Percentiles rank a stretch among this genome's conserved stretches.
These are phyloP conservation scores for Condylura cristata DNA, from an alignment of 2,113 vertebrate species.

Conservation along the genomic window DNA sequence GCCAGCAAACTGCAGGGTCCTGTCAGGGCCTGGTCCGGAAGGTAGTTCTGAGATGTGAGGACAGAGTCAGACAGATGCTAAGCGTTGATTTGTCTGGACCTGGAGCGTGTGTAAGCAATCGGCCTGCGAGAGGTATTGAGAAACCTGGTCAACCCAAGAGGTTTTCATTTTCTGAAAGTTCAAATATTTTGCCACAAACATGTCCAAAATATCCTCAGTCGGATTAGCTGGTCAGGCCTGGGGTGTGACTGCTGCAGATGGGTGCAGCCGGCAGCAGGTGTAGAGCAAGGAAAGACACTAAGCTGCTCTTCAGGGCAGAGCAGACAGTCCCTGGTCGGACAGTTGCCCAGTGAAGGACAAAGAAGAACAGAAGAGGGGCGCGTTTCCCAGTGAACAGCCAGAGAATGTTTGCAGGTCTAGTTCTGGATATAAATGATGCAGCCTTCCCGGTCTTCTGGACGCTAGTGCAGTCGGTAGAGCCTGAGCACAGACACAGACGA, in stretches of 20 bases:
- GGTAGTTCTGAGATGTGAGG: not conserved
- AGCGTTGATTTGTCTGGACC: not conserved
- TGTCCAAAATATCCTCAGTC: too few relatives aligned
- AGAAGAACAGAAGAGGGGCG: not conserved
- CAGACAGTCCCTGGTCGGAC: accelerated
- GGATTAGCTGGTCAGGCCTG: not conserved
- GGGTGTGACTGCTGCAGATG: too few relatives aligned
- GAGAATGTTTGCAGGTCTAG: not conserved
- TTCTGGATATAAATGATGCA: not conserved
- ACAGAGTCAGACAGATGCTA: not conserved
- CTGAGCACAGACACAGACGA: not conserved
- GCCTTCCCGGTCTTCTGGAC: not conserved
- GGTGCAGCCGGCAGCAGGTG: too few relatives aligned
- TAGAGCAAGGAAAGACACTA: too few relatives aligned
- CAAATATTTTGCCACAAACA: too few relatives aligned
- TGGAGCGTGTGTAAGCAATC: not conserved
- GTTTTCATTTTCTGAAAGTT: not conserved
- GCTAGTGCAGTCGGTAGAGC: not conserved
- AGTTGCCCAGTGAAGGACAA: not conserved
- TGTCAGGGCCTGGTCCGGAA: not conserved
- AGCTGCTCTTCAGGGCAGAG: not conserved
- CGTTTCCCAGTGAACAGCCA: not conserved
- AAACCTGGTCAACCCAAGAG: not conserved
- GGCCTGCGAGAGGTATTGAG: not conserved
- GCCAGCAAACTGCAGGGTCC: not conserved